phyloP scores from a whole-genome alignment of 2,797 vertebrate genomes.

The Hylomyscus alleni region DNA sequence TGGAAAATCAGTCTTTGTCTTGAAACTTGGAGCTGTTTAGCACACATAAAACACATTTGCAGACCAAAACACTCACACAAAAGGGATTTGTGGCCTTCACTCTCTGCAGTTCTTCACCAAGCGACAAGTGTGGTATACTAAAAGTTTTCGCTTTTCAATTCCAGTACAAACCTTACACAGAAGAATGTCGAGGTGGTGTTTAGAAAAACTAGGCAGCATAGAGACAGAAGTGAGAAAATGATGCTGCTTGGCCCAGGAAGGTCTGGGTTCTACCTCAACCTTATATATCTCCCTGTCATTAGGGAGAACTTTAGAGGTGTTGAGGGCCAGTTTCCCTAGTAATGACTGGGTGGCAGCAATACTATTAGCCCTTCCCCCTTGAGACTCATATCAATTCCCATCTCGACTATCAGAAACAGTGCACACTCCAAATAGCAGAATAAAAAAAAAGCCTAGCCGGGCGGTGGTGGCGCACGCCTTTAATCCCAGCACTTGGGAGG shows the following conservation, averaged over 20 bases:
- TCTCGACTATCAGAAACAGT: background rate
- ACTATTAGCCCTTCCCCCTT: background rate
- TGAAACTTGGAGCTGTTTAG: constrained; percentile 54
- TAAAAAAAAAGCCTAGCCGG: too few relatives aligned
- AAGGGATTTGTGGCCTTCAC: constrained; percentile 51
- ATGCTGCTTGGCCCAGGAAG: background rate
- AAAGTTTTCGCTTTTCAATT: constrained; percentile 55
- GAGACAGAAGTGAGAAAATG: constrained; percentile 6
- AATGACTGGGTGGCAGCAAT: background rate
- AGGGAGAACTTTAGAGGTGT: background rate
- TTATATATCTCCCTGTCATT: background rate
- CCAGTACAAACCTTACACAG: background rate
- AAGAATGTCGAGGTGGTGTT: background rate
- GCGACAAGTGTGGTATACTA: background rate
- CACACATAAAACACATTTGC: constrained; percentile 63
- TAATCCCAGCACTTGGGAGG: too few relatives aligned
- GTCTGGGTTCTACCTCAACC: background rate
- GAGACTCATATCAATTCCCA: background rate
- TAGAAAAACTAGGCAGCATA: background rate
- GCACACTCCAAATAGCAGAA: background rate
- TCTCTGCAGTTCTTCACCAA: constrained; percentile 49
- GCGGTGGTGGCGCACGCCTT: too few relatives aligned
- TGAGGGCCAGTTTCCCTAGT: constrained; percentile 1
- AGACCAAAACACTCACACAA: constrained; percentile 56
- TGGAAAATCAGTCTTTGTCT: constrained; percentile 71